Conservation (phyloP, 1,140 invertebrate species). For the roundworm (Caenorhabditis elegans) region WBcel235 BX284602.5:9750001-9750500, state of each 20-base stretch:
- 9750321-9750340: background rate
- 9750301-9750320: background rate
- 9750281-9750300: background rate
- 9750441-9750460: conserved; percentile 3
- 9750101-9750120: background rate
- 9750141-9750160: background rate
- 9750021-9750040: background rate
- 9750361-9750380: background rate
- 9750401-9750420: background rate
- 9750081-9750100: background rate
- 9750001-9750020: no score
- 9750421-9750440: background rate
- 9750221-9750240: no score
- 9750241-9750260: no score
- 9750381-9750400: conserved; percentile 1
- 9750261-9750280: background rate
- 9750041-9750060: background rate
- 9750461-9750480: no score
- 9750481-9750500: no score
- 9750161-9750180: background rate
- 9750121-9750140: background rate
- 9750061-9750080: background rate
- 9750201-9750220: no score
- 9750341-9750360: background rate
- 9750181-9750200: conserved; percentile 26